Conservation (phyloP, 2,797 vertebrate genomes). For the Leptoclinus maculatus region DNA sequence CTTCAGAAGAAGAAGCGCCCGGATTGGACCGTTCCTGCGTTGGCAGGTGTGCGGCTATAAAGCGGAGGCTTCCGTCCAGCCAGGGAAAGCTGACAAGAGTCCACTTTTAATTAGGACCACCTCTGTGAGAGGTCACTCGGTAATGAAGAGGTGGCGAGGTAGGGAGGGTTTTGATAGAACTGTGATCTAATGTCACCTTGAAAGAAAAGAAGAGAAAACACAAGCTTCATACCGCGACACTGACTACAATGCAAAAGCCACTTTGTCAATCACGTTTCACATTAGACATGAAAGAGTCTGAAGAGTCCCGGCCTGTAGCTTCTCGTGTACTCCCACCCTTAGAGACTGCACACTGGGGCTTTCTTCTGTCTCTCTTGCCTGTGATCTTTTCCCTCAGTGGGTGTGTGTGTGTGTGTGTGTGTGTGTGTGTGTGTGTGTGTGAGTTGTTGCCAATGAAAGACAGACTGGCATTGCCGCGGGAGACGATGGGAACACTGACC, state of each 20-base stretch:
- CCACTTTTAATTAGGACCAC: conserved; percentile 67
- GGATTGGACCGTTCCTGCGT: conserved; percentile 36
- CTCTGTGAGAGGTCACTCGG: conserved; percentile 48
- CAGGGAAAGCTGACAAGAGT: conserved; percentile 36
- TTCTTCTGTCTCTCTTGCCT: conserved; percentile 38
- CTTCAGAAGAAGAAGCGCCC: conserved; percentile 39
- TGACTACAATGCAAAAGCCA: background rate
- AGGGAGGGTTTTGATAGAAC: conserved; percentile 20
- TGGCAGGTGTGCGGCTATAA: conserved; percentile 42
- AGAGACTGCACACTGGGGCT: conserved; percentile 16
- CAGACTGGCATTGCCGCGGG: conserved; percentile 24
- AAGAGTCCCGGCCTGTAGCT: conserved; percentile 23
- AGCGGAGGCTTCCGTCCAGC: conserved; percentile 29
- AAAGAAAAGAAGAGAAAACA: conserved; percentile 7
- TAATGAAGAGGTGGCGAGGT: conserved; percentile 55
- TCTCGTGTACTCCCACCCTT: conserved; percentile 25
- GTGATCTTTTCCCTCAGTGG: conserved; percentile 28
- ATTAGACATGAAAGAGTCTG: conserved; percentile 30
- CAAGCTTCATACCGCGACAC: background rate
- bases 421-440: conserved; percentile 12
- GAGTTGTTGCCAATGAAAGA: conserved; percentile 32
- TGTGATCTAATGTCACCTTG: conserved; percentile 51
- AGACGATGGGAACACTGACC: conserved; percentile 56
- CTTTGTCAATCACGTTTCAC: conserved; percentile 19
- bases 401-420: background rate